phyloP scores from a whole-genome alignment of 2,797 vertebrate genomes.

The Mus spretus region DNA sequence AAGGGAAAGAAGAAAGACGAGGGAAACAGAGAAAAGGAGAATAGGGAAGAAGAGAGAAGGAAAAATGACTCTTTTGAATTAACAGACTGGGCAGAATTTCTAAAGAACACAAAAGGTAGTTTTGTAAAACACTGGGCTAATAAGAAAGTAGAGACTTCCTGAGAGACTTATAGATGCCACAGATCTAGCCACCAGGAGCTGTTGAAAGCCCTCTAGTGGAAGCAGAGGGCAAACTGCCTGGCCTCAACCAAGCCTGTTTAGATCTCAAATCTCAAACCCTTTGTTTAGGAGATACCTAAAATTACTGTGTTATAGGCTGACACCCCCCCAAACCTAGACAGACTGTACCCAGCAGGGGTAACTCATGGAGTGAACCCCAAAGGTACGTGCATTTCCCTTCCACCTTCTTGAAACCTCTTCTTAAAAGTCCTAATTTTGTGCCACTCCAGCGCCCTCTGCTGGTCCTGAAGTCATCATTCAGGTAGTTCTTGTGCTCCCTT shows the following conservation, averaged over 20 bases:
- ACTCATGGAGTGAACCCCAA: background rate
- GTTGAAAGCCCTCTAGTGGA: background rate
- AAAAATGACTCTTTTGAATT: background rate
- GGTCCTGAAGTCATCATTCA: background rate
- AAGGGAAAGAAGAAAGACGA: background rate
- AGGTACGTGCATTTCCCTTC: background rate
- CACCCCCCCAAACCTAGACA: background rate
- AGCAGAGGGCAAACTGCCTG: background rate
- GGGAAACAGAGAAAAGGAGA: background rate
- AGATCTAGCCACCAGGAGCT: background rate
- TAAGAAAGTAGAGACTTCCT: background rate
- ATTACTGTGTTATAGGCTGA: background rate
- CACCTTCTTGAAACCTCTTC: background rate
- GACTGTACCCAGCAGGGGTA: background rate
- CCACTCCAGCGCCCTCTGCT: constrained; percentile 87
- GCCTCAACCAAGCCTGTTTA: accelerated
- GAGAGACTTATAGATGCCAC: background rate
- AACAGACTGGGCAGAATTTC: background rate
- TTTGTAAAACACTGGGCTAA: background rate
- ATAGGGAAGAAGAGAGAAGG: background rate
- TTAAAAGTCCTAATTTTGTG: constrained; percentile 43
- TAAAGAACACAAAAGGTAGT: background rate
- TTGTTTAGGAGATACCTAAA: background rate
- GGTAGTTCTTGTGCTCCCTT: background rate
- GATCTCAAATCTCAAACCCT: background rate